These are phyloP conservation scores for Ganaspis brasiliensis DNA, from an alignment of 2,888 invertebrate species.

Conservation along the genomic window DNA sequence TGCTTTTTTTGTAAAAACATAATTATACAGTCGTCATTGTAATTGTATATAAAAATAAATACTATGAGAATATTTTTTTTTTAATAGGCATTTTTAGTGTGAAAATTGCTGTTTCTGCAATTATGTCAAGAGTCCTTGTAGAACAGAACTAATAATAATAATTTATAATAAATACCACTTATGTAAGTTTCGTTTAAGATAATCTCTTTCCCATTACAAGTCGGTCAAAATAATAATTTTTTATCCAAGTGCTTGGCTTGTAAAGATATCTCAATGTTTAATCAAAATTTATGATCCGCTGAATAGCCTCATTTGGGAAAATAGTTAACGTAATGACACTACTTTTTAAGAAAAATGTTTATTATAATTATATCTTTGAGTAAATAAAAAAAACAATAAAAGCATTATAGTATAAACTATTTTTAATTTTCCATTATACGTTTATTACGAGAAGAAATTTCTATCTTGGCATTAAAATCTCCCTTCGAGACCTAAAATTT, in stretches of 20 bases:
- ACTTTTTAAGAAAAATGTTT: background rate
- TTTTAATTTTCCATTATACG: background rate
- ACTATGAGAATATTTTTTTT: background rate
- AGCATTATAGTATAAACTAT: background rate
- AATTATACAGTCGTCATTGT: too few relatives aligned
- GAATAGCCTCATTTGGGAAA: background rate
- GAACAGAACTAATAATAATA: slow-evolving; percentile 4
- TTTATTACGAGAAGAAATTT: background rate
- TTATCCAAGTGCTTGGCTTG: background rate
- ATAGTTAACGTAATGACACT: background rate
- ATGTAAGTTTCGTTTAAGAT: slow-evolving; percentile 7
- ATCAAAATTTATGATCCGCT: slow-evolving; percentile 9
- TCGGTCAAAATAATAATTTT: background rate
- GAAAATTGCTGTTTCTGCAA: background rate
- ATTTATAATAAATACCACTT: slow-evolving; percentile 5
- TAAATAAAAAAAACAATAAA: background rate
- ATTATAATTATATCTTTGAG: background rate
- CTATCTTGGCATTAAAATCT: background rate
- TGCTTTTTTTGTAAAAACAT: too few relatives aligned
- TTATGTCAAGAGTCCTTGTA: slow-evolving; percentile 4
- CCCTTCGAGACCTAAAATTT: background rate
- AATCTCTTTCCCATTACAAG: background rate
- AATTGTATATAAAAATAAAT: too few relatives aligned
- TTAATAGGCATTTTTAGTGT: background rate
- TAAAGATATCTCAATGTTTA: background rate